These are phyloP conservation scores for Vidua macroura DNA, from an alignment of 2,113 vertebrate species.

Conservation along the genomic window DNA sequence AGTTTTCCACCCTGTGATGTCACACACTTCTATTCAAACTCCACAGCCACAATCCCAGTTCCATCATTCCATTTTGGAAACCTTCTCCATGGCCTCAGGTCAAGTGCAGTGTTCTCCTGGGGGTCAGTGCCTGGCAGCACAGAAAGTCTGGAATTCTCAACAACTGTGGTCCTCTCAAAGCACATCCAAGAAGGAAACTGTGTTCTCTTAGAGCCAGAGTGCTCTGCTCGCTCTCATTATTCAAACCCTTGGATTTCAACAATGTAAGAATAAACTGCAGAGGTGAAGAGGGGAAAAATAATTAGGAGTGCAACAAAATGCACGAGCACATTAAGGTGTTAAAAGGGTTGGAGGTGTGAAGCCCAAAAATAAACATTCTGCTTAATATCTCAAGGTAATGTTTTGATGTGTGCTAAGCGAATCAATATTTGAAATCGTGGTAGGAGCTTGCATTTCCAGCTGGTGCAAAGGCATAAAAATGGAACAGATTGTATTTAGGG, in stretches of 20 bases:
- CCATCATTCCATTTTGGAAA: not conserved
- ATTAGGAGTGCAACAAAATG: conserved; percentile 43
- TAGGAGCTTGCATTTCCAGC: conserved; percentile 29
- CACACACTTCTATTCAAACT: not conserved
- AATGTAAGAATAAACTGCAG: conserved; percentile 19
- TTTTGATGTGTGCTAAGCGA: conserved; percentile 26
- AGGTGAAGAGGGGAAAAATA: conserved; percentile 41
- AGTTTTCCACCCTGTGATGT: not conserved
- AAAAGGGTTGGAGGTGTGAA: conserved; percentile 62
- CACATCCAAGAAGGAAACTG: not conserved
- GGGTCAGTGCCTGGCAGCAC: not conserved
- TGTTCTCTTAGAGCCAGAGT: not conserved
- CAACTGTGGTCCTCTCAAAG: not conserved
- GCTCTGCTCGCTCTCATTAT: not conserved
- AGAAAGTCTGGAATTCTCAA: not conserved
- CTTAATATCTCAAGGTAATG: conserved; percentile 18
- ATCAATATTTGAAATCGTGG: conserved; percentile 35
- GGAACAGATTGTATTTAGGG: conserved; percentile 42
- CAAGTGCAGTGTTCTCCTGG: not conserved
- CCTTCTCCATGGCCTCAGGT: rapidly evolving
- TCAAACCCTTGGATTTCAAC: not conserved
- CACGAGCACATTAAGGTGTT: conserved; percentile 35
- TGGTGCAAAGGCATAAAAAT: conserved; percentile 10
- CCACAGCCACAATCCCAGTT: not conserved
- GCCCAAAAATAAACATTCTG: conserved; percentile 56